These are phyloP conservation scores for Coregonus clupeaformis DNA, from an alignment of 2,113 vertebrate species.

Conservation along the genomic window DNA sequence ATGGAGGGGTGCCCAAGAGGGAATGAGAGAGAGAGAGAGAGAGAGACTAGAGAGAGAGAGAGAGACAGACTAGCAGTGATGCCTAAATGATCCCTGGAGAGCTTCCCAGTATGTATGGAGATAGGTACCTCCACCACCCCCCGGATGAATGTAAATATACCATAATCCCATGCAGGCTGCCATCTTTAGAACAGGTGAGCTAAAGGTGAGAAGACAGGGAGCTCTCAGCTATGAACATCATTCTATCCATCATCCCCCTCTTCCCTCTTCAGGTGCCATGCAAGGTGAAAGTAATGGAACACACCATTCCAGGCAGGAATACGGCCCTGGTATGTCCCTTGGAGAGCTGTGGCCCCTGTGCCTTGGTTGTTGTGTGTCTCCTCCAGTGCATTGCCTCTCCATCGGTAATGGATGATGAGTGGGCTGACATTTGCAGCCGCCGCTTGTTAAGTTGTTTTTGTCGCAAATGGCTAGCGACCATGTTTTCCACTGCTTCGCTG, in stretches of 20 bases:
- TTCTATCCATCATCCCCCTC: neutral
- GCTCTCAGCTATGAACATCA: conserved; percentile 11
- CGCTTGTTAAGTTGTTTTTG: conserved; percentile 48
- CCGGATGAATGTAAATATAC: too few relatives aligned
- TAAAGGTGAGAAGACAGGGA: too few relatives aligned
- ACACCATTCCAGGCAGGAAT: conserved; percentile 11
- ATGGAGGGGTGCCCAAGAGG: neutral
- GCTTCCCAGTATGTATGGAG: too few relatives aligned
- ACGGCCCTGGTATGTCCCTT: conserved; percentile 5
- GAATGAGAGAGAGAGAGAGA: neutral
- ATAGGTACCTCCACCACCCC: too few relatives aligned
- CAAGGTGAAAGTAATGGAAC: neutral
- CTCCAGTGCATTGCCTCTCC: conserved; percentile 19
- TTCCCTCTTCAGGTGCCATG: conserved; percentile 2
- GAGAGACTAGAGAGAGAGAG: neutral
- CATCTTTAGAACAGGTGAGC: too few relatives aligned
- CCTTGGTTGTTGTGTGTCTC: neutral
- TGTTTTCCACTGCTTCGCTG: too few relatives aligned
- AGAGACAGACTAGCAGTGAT: neutral
- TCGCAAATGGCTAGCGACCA: conserved; percentile 14
- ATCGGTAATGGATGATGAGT: conserved; percentile 61
- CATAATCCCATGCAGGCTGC: too few relatives aligned
- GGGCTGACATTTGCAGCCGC: conserved; percentile 55
- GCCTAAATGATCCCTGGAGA: too few relatives aligned
- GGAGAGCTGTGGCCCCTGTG: neutral